Base-by-base conservation (phyloP, 2,888 invertebrate species). In the Drosophila tripunctata region DNA sequence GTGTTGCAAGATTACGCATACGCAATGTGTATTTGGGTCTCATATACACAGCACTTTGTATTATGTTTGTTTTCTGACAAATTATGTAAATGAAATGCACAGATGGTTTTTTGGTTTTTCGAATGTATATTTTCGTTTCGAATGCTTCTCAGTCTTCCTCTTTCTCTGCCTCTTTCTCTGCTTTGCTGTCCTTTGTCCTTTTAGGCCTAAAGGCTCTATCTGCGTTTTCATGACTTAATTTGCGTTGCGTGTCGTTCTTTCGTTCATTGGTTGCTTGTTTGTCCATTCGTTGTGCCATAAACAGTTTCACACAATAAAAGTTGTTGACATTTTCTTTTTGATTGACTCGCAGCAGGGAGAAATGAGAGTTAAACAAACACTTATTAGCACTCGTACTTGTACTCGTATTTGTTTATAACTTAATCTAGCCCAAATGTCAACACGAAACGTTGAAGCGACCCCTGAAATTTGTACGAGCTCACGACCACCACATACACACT, bases 221-320 rank as follows among this genome's bases (percentile, higher is more conserved):
- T 41, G 40, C 51, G 67, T 66, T 78, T 83, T 81, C 85, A 81
- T 75, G 78, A 72, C 81, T 81, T 87, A 87, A 81, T 81, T 81
- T 75, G 72, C 61, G 63, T 81, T 78, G 87, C 81, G 81, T 81
- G 81, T 69, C 61, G 15, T 12, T 48, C 17, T 21, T 40, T 40
- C 27, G 10, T 27, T 22, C n/a, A n/a, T n/a, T n/a, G n/a, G 10
- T 33, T 7, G 44, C 50, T 70, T 40, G 35, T 21, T 7, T 38
- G 14, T 7, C 17, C 24, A 3, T 54, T 67, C 35, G 43, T 36
- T 50, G 27, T 30, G 43, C 56, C 75, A 81, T 81, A 84, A 81
- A 81, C 85, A 81, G 81, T 78, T 87, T 81, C 81, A 69, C 81
- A 87, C 87, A 84, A 84, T 87, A 67, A 78, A 76, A 81, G 82